Percentiles rank a stretch among this genome's conserved stretches.
phyloP scores from a whole-genome alignment of 1,140 invertebrate species.

The Heliconius hewitsoni region DNA sequence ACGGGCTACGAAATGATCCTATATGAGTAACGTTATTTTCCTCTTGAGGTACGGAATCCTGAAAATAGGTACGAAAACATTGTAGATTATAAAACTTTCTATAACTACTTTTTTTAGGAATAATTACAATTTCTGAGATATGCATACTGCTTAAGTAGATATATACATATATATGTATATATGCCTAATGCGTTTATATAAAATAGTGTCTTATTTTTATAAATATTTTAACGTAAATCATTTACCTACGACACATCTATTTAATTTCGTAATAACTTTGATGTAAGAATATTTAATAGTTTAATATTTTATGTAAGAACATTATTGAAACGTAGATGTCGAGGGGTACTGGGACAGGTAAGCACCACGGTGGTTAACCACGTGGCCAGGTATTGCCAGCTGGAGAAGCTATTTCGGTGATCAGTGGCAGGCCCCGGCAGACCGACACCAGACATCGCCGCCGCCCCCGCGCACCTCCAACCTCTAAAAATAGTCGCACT shows the following conservation, averaged over 20 bases:
- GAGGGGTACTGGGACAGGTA: conserved; percentile 35
- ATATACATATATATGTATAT: too few species aligned
- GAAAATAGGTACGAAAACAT: background rate
- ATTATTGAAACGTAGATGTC: background rate
- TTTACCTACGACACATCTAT: too few species aligned
- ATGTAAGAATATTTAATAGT: too few species aligned
- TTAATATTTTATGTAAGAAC: too few species aligned
- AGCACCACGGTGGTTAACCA: conserved; percentile 57
- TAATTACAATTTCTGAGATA: too few species aligned
- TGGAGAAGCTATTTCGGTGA: conserved; percentile 79
- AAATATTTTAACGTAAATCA: background rate
- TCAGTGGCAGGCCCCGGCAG: conserved; percentile 75
- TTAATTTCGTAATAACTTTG: too few species aligned
- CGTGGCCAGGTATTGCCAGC: conserved; percentile 78
- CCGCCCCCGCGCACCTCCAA: conserved; percentile 75
- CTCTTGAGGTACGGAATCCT: background rate
- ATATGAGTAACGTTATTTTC: background rate
- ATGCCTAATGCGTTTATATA: background rate
- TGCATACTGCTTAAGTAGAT: too few species aligned
- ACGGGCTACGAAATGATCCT: background rate
- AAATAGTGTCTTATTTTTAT: background rate
- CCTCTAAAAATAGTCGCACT: conserved; percentile 77
- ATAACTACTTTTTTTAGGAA: too few species aligned
- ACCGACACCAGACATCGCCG: conserved; percentile 79
- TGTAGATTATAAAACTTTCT: background rate